These are phyloP conservation scores for Conops quadrifasciatus DNA, from an alignment of 2,888 invertebrate genomes.

Conservation along the genomic window DNA sequence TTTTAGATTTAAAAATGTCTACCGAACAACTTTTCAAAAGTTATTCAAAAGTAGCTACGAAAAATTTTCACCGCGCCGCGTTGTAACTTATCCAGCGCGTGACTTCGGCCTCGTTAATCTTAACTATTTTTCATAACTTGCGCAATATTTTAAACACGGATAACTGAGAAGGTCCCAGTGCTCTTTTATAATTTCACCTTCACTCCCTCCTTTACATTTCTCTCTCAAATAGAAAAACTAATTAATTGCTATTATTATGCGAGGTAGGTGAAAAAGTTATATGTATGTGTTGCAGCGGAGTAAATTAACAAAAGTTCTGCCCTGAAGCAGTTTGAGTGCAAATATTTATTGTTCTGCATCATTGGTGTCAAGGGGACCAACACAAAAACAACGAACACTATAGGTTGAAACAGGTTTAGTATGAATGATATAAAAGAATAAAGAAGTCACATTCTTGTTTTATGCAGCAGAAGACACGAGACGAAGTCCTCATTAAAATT, in stretches of 20 bases:
- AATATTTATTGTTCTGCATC: constrained; percentile 4
- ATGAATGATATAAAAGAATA: neutral
- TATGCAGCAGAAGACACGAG: too few relatives aligned
- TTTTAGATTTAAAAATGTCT: too few relatives aligned
- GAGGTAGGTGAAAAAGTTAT: neutral
- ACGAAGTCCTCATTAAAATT: too few relatives aligned
- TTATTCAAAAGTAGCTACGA: too few relatives aligned
- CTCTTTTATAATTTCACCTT: neutral
- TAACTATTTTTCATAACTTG: neutral
- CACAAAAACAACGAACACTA: neutral
- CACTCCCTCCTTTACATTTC: neutral
- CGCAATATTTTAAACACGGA: neutral
- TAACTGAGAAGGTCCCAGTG: neutral
- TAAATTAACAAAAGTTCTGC: neutral
- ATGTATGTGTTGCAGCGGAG: neutral
- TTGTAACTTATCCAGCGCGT: too few relatives aligned
- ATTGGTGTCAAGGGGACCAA: constrained; percentile 10
- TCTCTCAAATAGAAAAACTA: neutral
- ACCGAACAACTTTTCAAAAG: too few relatives aligned
- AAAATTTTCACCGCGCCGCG: too few relatives aligned
- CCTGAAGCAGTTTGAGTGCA: neutral
- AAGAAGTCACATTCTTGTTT: neutral
- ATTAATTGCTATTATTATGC: neutral
- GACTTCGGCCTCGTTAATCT: neutral
- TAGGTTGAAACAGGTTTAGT: neutral